Percentiles rank a stretch among this genome's conserved stretches.
These are phyloP conservation scores for Microtus richardsoni DNA, from an alignment of 2,113 vertebrate species.

Conservation along the genomic window DNA sequence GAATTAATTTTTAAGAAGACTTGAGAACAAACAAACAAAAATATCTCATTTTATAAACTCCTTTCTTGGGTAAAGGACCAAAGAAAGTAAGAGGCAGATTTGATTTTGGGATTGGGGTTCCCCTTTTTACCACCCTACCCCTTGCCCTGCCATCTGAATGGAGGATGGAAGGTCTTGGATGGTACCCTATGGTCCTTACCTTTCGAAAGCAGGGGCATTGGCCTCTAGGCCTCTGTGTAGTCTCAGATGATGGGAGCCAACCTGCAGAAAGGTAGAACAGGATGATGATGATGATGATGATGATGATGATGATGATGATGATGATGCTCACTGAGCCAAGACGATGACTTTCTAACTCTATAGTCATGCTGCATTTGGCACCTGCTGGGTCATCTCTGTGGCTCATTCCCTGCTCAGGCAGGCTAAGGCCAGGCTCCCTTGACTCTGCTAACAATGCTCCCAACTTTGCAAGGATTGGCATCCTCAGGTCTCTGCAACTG, in stretches of 20 bases:
- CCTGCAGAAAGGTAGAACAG: slow-evolving; percentile 79
- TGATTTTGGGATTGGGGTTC: background rate
- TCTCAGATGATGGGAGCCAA: slow-evolving; percentile 89
- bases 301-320: background rate
- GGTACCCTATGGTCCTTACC: slow-evolving; percentile 77
- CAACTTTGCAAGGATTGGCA: background rate
- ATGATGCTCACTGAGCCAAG: background rate
- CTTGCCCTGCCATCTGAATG: background rate
- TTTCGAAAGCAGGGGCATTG: slow-evolving; percentile 91
- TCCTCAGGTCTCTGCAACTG: background rate
- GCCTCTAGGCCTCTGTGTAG: slow-evolving; percentile 90
- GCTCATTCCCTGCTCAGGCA: background rate
- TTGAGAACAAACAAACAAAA: background rate
- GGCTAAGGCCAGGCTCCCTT: background rate
- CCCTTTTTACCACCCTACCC: accelerated
- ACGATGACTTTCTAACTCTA: accelerated
- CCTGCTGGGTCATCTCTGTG: accelerated
- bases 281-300: background rate
- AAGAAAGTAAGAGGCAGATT: background rate
- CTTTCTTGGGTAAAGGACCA: background rate
- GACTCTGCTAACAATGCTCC: background rate
- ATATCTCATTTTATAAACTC: background rate
- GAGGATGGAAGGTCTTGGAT: background rate
- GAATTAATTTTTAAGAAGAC: background rate
- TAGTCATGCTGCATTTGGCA: background rate